These are phyloP conservation scores for Eupithecia inturbata DNA, from an alignment of 2,888 invertebrate species.

Conservation along the genomic window DNA sequence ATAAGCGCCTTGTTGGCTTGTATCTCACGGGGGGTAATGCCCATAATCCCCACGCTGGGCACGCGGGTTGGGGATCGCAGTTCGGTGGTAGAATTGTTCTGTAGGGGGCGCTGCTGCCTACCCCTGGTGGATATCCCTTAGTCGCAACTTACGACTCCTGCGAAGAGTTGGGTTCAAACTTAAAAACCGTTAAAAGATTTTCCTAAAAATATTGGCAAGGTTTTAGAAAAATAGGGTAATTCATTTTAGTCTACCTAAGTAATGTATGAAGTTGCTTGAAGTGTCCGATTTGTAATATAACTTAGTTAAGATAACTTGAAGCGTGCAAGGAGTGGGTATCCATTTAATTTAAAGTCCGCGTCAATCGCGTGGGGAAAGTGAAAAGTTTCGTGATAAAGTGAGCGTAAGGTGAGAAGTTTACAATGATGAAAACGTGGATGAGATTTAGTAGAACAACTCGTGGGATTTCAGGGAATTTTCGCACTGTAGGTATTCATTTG, in stretches of 20 bases:
- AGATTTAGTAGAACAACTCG: conserved; percentile 23
- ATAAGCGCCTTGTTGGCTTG: too few relatives aligned
- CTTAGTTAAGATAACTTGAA: conserved; percentile 43
- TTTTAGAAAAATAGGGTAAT: neutral
- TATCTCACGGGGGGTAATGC: too few relatives aligned
- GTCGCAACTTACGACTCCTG: too few relatives aligned
- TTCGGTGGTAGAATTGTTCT: too few relatives aligned
- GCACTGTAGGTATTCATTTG: neutral
- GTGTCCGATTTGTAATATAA: neutral
- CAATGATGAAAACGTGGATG: conserved; percentile 41
- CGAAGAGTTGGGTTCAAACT: too few relatives aligned
- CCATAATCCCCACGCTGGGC: too few relatives aligned
- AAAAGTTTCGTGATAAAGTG: conserved; percentile 64
- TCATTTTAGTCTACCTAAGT: neutral
- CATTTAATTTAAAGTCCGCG: conserved; percentile 54
- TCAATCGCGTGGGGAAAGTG: conserved; percentile 68
- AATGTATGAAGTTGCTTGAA: neutral
- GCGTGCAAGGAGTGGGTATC: conserved; percentile 49
- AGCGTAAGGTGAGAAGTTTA: conserved; percentile 52
- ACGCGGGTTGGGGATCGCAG: too few relatives aligned
- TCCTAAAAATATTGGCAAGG: neutral
- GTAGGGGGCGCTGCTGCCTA: too few relatives aligned
- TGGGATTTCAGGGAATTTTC: neutral
- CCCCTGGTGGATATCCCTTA: too few relatives aligned
- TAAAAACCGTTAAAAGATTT: neutral